Percentiles rank a stretch among this genome's conserved stretches.
Evolutionary conservation across 2,888 invertebrate genomes (phyloP).

Genomic region (Fragum fragum): DNA sequence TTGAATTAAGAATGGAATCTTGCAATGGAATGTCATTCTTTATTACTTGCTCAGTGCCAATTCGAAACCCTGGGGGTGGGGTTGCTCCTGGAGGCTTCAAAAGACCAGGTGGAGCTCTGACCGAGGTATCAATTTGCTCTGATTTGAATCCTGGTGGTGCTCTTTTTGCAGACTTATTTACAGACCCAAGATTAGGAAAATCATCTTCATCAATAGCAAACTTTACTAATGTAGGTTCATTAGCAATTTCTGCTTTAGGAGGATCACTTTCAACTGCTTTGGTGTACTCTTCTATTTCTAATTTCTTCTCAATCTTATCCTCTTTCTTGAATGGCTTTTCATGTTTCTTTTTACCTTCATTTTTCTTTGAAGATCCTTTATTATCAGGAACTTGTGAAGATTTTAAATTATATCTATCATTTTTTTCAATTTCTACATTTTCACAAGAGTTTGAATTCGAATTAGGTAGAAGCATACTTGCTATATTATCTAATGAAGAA

Average conservation of each 20-base stretch:
- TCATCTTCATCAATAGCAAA: conserved; percentile 55
- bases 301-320: conserved; percentile 53
- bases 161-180: conserved; percentile 31
- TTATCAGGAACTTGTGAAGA: background rate
- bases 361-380: background rate
- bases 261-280: background rate
- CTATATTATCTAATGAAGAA: conserved; percentile 71
- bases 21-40: background rate
- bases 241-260: background rate
- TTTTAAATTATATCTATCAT: background rate
- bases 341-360: conserved; percentile 23
- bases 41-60: background rate
- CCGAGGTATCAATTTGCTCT: background rate
- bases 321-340: conserved; percentile 44
- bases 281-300: conserved; percentile 10
- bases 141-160: conserved; percentile 52
- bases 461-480: conserved; percentile 56
- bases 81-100: background rate
- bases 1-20: conserved; percentile 49
- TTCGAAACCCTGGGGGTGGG: conserved; percentile 68
- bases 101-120: conserved; percentile 29
- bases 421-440: background rate
- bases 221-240: conserved; percentile 29
- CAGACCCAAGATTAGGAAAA: conserved; percentile 58
- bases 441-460: conserved; percentile 21